Base-by-base conservation (phyloP, 2,113 vertebrate genomes). In the Taurulus bubalis region DNA sequence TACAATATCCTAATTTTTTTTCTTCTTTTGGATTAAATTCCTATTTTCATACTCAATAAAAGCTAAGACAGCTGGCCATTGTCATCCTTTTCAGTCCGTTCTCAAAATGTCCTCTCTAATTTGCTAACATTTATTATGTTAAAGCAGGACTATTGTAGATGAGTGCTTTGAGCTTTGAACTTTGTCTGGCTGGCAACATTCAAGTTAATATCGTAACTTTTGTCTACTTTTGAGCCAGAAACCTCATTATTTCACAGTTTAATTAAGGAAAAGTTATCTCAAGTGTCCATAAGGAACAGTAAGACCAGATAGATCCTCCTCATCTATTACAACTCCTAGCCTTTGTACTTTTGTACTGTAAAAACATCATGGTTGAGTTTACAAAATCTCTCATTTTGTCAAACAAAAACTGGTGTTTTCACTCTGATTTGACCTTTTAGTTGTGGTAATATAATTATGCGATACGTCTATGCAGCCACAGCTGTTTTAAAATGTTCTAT, bases 401-500 rank as follows among this genome's bases (percentile, higher is more conserved):
- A 55, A 18, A 18, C 11, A 14, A 16, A n/a, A 55, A 32, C 38
- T 45, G 20, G 10, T 56, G 12, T n/a, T n/a, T n/a, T n/a, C n/a
- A n/a, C n/a, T 11, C 18, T 15, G 7, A 47, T 32, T 42, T 22
- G 20, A 30, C 58, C 26, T 65, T 55, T 75, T 18, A 26, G 18
- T 24, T 24, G 8, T 53, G 20, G 34, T 53, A 3, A 30, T 45
- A 42, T 47, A 15, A 47, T 67, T 20, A 7, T 24, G 10, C 3
- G 0, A 7, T 15, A 4, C 53, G 30, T 60, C 38, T 47, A 26
- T 68, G 53, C 28, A 20, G 51, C 36, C 30, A 42, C 15, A 75
- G 47, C 40, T 71, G n/a, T 71, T 62, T 66, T 26, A 42, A 77
- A 73, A 40, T 32, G 7, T 22, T 4, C 26, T 59, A 18, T 45